Percentiles rank a stretch among this genome's conserved stretches.
phyloP scores from a whole-genome alignment of 2,888 invertebrate genomes.

The Leucoptera coffeella region DNA sequence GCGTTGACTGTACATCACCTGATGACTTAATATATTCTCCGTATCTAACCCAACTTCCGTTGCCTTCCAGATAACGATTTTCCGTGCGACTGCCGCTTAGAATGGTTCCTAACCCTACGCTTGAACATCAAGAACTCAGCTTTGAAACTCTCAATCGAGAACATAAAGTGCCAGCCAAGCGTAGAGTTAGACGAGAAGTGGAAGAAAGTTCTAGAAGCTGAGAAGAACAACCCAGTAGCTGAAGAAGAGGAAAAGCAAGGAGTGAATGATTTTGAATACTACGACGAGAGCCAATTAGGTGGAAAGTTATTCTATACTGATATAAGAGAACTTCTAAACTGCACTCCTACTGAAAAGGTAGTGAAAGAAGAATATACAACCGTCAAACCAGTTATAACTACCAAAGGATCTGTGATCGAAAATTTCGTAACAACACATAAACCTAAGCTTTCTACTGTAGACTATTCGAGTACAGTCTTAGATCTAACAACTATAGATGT shows the following conservation, averaged over 20 bases:
- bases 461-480: constrained; percentile 7
- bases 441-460: not conserved
- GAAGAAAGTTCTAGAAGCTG: constrained; percentile 17
- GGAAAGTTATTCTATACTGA: constrained; percentile 38
- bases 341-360: constrained; percentile 9
- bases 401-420: constrained; percentile 4
- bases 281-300: constrained; percentile 31
- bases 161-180: constrained; percentile 30
- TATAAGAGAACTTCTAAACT: constrained; percentile 26
- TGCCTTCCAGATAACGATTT: constrained; percentile 41
- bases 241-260: constrained; percentile 14
- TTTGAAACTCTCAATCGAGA: constrained; percentile 22
- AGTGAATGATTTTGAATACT: constrained; percentile 30
- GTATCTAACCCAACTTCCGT: too few relatives aligned
- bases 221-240: constrained; percentile 13
- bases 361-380: constrained; percentile 5
- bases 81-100: constrained; percentile 29
- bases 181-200: constrained; percentile 19
- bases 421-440: not conserved
- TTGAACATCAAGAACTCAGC: constrained; percentile 25
- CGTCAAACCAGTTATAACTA: constrained; percentile 3
- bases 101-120: constrained; percentile 27
- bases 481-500: constrained; percentile 9
- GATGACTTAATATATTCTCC: too few relatives aligned
- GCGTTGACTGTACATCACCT: too few relatives aligned